These are phyloP conservation scores for Notodonta dromedarius DNA, from an alignment of 2,888 invertebrate species.

Conservation along the genomic window DNA sequence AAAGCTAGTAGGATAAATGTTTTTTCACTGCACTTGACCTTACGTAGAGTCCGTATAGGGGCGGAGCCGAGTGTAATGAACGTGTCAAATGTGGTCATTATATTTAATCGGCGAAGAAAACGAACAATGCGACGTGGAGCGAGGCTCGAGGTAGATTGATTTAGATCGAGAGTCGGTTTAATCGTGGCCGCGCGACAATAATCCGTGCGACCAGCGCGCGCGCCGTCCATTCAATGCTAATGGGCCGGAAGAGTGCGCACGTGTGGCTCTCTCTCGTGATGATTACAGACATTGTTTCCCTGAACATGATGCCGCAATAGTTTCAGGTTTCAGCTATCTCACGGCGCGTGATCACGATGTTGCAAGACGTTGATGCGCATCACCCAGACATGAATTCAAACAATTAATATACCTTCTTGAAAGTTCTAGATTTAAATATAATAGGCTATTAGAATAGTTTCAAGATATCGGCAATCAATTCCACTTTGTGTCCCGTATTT, in stretches of 20 bases:
- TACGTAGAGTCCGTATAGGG: constrained; percentile 46
- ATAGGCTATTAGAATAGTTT: too few species aligned
- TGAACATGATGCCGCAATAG: constrained; percentile 47
- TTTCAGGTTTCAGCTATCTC: constrained; percentile 52
- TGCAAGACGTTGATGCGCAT: not conserved
- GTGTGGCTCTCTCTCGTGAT: constrained; percentile 67
- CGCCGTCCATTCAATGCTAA: constrained; percentile 80
- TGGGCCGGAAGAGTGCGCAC: constrained; percentile 75
- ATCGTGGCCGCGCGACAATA: constrained; percentile 65
- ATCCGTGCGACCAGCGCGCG: constrained; percentile 69
- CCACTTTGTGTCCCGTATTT: too few species aligned
- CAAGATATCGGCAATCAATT: too few species aligned
- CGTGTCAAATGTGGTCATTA: constrained; percentile 74
- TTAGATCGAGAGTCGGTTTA: constrained; percentile 66
- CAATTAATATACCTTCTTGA: too few species aligned
- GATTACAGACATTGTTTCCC: constrained; percentile 68
- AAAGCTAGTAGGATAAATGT: constrained; percentile 50
- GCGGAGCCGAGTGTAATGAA: constrained; percentile 55
- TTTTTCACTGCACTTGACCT: constrained; percentile 65
- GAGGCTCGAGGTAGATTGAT: constrained; percentile 65
- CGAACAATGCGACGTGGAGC: constrained; percentile 65
- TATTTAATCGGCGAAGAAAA: constrained; percentile 65
- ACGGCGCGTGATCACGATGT: constrained; percentile 9
- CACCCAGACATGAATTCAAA: not conserved
- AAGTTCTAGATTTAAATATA: too few species aligned